Conservation (phyloP, 1,140 invertebrate species). For the Bemisia tabaci region DNA sequence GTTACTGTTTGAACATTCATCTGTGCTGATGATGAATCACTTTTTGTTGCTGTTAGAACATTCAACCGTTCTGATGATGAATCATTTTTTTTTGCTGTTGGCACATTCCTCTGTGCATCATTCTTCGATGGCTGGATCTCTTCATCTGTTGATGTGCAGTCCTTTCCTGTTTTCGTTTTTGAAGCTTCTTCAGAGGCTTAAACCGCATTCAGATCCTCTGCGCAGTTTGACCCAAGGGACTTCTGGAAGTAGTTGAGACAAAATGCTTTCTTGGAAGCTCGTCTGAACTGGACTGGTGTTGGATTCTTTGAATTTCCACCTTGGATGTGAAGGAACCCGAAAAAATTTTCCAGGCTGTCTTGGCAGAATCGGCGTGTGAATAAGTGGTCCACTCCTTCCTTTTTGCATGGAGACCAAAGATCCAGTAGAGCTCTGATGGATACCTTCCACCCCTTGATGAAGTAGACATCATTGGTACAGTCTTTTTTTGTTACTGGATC, state of each 20-base stretch:
- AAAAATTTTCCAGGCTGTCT: slow-evolving; percentile 23
- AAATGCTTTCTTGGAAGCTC: not conserved
- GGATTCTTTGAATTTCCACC: slow-evolving; percentile 19
- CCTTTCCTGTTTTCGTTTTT: no score
- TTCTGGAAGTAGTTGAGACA: not conserved
- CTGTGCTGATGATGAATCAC: no score
- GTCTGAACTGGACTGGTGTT: slow-evolving; percentile 11
- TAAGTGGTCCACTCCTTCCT: slow-evolving; percentile 9
- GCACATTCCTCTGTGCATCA: no score
- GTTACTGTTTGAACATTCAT: no score
- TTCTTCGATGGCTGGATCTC: no score
- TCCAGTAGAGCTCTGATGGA: not conserved
- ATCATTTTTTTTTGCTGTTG: no score
- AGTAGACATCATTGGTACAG: not conserved
- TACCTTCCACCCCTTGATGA: not conserved
- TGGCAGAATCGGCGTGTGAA: slow-evolving; percentile 17
- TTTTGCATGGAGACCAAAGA: not conserved
- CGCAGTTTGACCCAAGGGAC: not conserved
- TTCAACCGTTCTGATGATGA: no score
- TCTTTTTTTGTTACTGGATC: not conserved
- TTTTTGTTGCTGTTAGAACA: no score
- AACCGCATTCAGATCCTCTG: not conserved
- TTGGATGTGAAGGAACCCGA: slow-evolving; percentile 16
- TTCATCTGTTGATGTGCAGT: no score
- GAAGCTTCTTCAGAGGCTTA: no score